A percentile compares a stretch with the other conserved stretches of the same genome.
Evolutionary conservation across 2,113 vertebrate species (phyloP).

Genomic region (Myocastor coypus): DNA sequence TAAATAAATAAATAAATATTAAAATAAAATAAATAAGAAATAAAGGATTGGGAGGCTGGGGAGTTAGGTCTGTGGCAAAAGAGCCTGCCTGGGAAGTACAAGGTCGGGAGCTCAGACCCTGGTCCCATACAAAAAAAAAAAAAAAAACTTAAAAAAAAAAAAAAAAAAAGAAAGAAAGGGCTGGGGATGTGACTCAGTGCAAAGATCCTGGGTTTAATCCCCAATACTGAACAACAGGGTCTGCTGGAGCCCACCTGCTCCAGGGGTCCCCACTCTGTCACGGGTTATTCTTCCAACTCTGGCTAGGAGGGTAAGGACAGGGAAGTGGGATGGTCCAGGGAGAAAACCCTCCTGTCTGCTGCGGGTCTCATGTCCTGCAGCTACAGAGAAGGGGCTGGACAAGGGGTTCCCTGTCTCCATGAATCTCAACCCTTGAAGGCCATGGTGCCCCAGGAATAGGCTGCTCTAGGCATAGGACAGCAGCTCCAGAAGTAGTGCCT

Average conservation of each 20-base stretch:
- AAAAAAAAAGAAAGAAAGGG: background rate
- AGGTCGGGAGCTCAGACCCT: too few species aligned
- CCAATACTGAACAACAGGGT: background rate
- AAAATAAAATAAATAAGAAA: too few species aligned
- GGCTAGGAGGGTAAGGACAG: background rate
- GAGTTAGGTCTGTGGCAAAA: too few species aligned
- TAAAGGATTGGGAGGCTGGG: too few species aligned
- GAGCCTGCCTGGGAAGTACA: too few species aligned
- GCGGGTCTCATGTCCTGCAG: background rate
- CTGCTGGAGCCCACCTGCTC: background rate
- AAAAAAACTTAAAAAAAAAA: too few species aligned
- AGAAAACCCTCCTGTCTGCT: background rate
- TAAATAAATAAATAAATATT: too few species aligned
- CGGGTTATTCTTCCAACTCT: background rate
- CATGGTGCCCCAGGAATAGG: background rate
- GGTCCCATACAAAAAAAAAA: too few species aligned
- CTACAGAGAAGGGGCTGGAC: background rate
- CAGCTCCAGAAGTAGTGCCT: background rate
- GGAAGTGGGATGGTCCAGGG: background rate
- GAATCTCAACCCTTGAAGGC: background rate
- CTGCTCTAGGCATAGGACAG: background rate
- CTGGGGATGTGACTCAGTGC: background rate
- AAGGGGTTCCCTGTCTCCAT: too few species aligned
- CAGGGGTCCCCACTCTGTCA: background rate
- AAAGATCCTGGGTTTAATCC: background rate